phyloP scores from a whole-genome alignment of 2,113 vertebrate species.

The Trichechus manatus region DNA sequence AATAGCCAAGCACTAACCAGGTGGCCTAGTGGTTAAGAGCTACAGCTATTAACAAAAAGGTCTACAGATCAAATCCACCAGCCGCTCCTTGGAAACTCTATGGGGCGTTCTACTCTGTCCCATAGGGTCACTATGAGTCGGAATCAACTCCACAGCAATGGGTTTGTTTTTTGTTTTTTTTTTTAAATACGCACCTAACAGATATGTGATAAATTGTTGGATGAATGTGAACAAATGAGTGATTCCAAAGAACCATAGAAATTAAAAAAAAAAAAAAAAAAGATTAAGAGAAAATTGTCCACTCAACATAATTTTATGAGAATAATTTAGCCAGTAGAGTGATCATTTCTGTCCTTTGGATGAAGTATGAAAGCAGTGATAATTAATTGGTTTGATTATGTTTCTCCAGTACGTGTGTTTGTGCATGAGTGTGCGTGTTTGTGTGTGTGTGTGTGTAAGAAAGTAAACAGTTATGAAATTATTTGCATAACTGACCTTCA shows the following conservation, averaged over 20 bases:
- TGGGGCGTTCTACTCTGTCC: no score
- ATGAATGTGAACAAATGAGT: background rate
- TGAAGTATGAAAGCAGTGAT: slow-evolving; percentile 2
- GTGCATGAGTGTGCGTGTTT: fast-evolving
- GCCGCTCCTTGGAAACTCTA: no score
- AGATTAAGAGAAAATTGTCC: background rate
- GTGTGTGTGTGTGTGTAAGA: background rate
- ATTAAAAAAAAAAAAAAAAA: background rate
- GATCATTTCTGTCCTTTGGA: background rate
- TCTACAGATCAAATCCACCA: no score
- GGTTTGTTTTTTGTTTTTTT: no score
- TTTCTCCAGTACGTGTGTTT: background rate
- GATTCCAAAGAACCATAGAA: background rate
- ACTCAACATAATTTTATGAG: slow-evolving; percentile 6
- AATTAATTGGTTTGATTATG: background rate
- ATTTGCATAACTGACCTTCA: background rate
- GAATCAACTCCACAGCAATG: no score
- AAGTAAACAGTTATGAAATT: slow-evolving; percentile 36
- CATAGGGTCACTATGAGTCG: no score
- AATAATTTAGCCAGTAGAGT: slow-evolving; percentile 40
- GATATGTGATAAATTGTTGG: background rate
- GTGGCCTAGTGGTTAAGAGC: no score
- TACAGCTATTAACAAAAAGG: no score
- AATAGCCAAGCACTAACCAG: background rate
- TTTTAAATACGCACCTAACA: background rate